phyloP scores from a whole-genome alignment of 2,888 invertebrate genomes.

The Aquatica leii region DNA sequence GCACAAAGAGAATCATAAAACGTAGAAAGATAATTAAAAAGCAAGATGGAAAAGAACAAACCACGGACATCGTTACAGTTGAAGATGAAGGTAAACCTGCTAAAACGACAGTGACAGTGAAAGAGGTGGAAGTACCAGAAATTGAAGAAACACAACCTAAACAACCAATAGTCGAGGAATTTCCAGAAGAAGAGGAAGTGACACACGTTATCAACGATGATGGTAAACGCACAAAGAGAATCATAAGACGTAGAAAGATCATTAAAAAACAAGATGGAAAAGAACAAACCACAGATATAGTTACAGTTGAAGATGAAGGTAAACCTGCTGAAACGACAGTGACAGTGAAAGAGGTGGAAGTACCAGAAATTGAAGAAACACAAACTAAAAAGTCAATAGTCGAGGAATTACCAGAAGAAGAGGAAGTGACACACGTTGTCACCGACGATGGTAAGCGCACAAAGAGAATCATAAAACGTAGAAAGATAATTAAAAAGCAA shows the following conservation, averaged over 20 bases:
- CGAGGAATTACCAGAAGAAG: constrained; percentile 44
- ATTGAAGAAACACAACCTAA: constrained; percentile 20
- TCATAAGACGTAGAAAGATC: constrained; percentile 54
- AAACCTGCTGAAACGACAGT: constrained; percentile 52
- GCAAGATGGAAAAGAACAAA: constrained; percentile 46
- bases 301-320: constrained; percentile 52
- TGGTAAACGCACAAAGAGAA: constrained; percentile 47
- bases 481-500: constrained; percentile 27
- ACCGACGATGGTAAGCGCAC: constrained; percentile 35
- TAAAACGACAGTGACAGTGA: constrained; percentile 46
- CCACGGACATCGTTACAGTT: constrained; percentile 61
- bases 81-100: constrained; percentile 59
- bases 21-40: constrained; percentile 49
- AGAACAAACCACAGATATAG: constrained; percentile 48
- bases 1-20: constrained; percentile 53
- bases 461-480: constrained; percentile 22
- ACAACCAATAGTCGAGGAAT: constrained; percentile 58
- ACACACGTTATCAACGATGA: constrained; percentile 47
- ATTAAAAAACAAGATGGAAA: constrained; percentile 51
- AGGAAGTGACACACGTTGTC: constrained; percentile 34
- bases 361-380: constrained; percentile 38
- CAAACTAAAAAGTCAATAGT: constrained; percentile 45
- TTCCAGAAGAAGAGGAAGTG: constrained; percentile 48
- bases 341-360: constrained; percentile 45
- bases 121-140: constrained; percentile 43